Base-by-base conservation (phyloP, 64 coral and sea anemone genomes). In the Pocillopora verrucosa region DNA sequence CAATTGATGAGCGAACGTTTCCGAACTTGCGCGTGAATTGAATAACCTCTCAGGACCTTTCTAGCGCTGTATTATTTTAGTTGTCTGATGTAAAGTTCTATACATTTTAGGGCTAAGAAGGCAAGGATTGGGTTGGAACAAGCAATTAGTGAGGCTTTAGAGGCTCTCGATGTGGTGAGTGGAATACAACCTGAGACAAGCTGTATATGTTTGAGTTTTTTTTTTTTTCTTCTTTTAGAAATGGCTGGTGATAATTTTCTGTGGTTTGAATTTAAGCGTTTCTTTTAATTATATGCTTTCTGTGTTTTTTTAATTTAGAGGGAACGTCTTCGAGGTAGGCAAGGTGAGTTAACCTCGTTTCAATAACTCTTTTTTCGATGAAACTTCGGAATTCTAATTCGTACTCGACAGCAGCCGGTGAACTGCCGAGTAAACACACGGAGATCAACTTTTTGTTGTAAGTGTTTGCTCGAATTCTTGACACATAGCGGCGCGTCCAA, bases 101-200 rank as follows among this genome's bases (percentile, higher is more conserved):
- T 61, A 37, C 65, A 25, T 65, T 70, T 37, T 69, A 99, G 97
- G 86, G 97, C 93, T 22, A 99, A 91, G 76, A 99, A 95, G 67
- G 88, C 94, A 88, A 93, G 97, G 79, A 95, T 99, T 57, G 77
- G 93, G 35, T 82, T 99, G 35, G 97, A 99, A 34, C 93, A 99
- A 61, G 97, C 97, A 63, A 99, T 99, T 1, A 93, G 90, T 78
- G 97, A 99, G 73, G 97, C 97, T 62, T 34, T 99, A 58, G 94
- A 99, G 35, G 97, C 95, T 72, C 91, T 99, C 36, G 97, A 95
- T 34, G 79, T 92, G 84, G 97, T 99, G 89, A 60, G 86, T 35
- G 35, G 35, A 22, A 30, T 20, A 75, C 35, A 24, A 62, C 30
- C 76, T 13, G 19, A 84, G n/a, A 51, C 16, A 75, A 13, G 20